These are phyloP conservation scores for Cepphus grylle DNA, from an alignment of 2,113 vertebrate species.

Conservation along the genomic window DNA sequence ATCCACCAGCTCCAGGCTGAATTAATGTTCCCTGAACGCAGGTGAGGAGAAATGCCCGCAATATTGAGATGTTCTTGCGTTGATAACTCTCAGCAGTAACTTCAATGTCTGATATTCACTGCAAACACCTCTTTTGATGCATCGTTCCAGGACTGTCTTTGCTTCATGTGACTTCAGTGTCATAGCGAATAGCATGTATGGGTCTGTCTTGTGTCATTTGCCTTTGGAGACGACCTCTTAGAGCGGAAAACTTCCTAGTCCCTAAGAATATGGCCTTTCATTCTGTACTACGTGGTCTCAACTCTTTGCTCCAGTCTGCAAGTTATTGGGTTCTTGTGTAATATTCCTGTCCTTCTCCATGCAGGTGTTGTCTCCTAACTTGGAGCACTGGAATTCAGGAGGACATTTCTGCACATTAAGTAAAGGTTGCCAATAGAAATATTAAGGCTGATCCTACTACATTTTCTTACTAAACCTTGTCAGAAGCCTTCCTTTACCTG, in stretches of 20 bases:
- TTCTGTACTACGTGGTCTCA: not conserved
- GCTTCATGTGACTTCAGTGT: not conserved
- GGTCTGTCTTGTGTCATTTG: not conserved
- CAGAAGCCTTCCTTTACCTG: not conserved
- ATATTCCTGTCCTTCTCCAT: not conserved
- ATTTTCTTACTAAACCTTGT: not conserved
- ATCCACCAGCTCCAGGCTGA: not conserved
- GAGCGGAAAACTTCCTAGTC: not conserved
- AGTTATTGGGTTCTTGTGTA: not conserved
- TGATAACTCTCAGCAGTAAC: not conserved
- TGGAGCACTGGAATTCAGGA: not conserved
- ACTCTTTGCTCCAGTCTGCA: not conserved
- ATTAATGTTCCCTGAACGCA: not conserved
- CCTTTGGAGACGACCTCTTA: not conserved
- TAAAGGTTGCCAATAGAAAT: not conserved
- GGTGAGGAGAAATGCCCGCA: not conserved
- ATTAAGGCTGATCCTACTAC: not conserved
- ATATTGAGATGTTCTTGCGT: not conserved
- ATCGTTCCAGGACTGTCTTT: not conserved
- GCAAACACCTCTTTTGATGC: not conserved
- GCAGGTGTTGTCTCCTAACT: not conserved
- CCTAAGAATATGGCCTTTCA: not conserved
- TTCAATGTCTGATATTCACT: not conserved
- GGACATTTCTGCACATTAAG: not conserved
- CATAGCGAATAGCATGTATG: accelerated